These are phyloP conservation scores for Oikopleura albicans DNA, from an alignment of 23 tunicate genomes.

Conservation along the genomic window DNA sequence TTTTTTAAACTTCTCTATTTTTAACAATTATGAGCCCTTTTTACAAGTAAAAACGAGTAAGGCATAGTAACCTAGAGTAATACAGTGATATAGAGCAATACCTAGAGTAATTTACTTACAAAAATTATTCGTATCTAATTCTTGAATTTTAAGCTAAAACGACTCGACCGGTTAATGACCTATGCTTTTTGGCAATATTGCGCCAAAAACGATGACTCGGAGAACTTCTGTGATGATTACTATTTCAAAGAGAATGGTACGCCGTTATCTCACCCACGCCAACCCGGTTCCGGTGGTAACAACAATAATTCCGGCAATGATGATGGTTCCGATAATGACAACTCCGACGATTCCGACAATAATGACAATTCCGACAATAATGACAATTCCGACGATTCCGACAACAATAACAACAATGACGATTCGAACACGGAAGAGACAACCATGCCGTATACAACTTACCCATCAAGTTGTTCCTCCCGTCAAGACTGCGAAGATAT, in stretches of 20 bases:
- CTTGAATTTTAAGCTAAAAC: no score
- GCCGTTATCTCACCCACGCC: not conserved
- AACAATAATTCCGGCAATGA: not conserved
- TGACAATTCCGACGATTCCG: not conserved
- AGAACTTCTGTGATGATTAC: not conserved
- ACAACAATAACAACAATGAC: not conserved
- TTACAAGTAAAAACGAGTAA: no score
- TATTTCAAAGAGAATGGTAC: not conserved
- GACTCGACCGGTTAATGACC: not conserved
- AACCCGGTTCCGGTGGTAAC: no score
- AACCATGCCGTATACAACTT: not conserved
- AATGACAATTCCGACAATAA: not conserved
- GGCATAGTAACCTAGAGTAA: no score
- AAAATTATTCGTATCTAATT: no score
- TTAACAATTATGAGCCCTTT: no score
- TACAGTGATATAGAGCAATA: no score
- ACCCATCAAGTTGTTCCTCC: not conserved
- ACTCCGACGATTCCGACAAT: not conserved
- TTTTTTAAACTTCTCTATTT: no score
- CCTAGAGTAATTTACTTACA: no score
- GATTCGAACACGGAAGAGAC: no score
- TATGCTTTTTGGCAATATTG: not conserved
- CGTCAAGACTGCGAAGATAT: not conserved
- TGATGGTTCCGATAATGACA: not conserved
- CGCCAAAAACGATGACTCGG: not conserved